Conservation (phyloP, 2,113 vertebrate species). For the Megaptera novaeangliae region DNA sequence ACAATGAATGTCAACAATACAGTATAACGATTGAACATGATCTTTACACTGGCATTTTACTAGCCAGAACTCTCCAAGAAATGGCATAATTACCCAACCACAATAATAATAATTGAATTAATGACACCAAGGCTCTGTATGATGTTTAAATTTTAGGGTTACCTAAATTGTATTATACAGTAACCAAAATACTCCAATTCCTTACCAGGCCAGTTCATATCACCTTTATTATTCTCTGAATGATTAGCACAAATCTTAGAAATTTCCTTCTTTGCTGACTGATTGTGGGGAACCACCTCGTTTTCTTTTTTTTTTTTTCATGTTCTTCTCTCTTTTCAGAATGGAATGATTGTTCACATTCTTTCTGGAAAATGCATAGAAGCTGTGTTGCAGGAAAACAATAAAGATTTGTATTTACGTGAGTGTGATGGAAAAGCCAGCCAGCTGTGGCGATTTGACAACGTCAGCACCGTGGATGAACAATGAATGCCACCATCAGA, state of each 20-base stretch:
- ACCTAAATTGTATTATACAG: not conserved
- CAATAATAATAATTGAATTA: not conserved
- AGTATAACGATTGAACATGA: not conserved
- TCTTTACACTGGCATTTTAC: not conserved
- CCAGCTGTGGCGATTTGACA: conserved; percentile 89
- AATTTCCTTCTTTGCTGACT: not conserved
- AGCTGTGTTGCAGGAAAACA: conserved; percentile 75
- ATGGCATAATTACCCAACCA: not conserved
- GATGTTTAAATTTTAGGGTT: not conserved
- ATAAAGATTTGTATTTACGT: conserved; percentile 78
- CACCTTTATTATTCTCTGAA: not conserved
- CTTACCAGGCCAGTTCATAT: not conserved
- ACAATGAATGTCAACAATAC: not conserved
- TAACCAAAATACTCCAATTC: not conserved
- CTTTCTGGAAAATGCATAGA: conserved; percentile 89
- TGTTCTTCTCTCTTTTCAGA: conserved; percentile 73
- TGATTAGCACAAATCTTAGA: not conserved
- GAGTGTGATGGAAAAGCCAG: conserved; percentile 81
- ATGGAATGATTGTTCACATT: conserved; percentile 86
- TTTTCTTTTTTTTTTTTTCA: not conserved
- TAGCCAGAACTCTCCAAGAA: not conserved
- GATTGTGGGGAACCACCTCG: not conserved
- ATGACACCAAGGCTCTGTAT: not conserved
- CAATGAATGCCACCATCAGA: conserved; percentile 58
- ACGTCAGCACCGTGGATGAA: conserved; percentile 72